Evolutionary conservation across 2,113 vertebrate species (phyloP).

Genomic region (Elanus axillaris): DNA sequence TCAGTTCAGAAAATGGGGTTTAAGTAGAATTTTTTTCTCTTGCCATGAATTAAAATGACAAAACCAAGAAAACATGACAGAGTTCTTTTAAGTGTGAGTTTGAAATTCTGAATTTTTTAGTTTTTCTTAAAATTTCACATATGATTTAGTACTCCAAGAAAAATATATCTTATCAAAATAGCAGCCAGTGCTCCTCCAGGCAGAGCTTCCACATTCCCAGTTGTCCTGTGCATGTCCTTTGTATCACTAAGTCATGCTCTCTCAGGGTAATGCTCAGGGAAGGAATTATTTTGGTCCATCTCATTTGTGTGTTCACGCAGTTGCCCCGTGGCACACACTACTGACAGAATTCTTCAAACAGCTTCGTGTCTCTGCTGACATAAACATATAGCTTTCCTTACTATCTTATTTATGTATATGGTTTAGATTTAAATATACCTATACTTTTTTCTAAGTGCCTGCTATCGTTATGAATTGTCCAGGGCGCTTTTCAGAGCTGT

Average conservation of each 20-base stretch:
- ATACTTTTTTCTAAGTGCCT: background rate
- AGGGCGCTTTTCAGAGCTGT: background rate
- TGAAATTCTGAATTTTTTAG: background rate
- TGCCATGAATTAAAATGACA: background rate
- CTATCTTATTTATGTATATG: constrained; percentile 6
- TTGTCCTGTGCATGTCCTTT: background rate
- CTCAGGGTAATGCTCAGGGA: background rate
- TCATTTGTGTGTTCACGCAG: background rate
- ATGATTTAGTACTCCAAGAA: background rate
- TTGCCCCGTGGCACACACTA: background rate
- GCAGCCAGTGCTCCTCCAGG: background rate
- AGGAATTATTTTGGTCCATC: background rate
- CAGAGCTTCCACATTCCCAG: background rate
- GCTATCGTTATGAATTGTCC: background rate
- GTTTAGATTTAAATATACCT: background rate
- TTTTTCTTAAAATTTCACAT: background rate
- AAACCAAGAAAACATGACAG: background rate
- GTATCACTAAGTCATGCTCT: accelerated
- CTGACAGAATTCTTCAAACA: background rate
- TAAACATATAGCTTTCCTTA: background rate
- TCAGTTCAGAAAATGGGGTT: background rate
- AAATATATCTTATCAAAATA: background rate
- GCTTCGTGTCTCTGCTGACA: background rate
- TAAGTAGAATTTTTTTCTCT: background rate
- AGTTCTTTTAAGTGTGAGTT: background rate